phyloP scores from a whole-genome alignment of 2,797 vertebrate species.

The Pipistrellus nathusii region DNA sequence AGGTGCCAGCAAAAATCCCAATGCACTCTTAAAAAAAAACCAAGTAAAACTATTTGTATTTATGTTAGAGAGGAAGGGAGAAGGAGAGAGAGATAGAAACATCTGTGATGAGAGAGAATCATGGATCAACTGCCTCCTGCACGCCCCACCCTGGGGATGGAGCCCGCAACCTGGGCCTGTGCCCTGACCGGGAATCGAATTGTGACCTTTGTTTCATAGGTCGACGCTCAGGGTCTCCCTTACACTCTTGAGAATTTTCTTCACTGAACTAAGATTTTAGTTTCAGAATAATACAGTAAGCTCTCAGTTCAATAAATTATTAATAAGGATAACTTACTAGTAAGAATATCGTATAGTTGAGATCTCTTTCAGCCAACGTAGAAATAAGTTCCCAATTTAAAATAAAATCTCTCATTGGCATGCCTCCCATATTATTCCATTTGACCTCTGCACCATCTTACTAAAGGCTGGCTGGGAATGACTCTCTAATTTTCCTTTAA shows the following conservation, averaged over 20 bases:
- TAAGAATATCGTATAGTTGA: background rate
- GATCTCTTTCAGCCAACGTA: background rate
- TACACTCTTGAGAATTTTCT: background rate
- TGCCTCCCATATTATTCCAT: background rate
- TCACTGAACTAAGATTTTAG: background rate
- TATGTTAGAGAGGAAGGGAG: too few species aligned
- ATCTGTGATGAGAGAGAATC: too few species aligned
- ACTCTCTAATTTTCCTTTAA: background rate
- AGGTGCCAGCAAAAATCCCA: background rate
- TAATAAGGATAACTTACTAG: background rate
- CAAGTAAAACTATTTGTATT: too few species aligned
- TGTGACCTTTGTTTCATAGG: too few species aligned
- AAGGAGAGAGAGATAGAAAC: too few species aligned
- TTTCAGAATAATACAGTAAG: conserved; percentile 40
- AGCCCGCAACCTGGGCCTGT: too few species aligned
- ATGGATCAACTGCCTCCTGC: too few species aligned
- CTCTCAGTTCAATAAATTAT: conserved; percentile 35
- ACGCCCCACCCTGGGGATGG: too few species aligned
- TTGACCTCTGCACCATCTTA: background rate
- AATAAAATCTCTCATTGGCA: background rate
- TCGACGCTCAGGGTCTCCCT: too few species aligned
- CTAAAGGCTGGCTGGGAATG: background rate
- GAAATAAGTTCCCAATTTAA: background rate
- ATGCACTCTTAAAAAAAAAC: background rate
- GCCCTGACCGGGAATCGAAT: too few species aligned